Evolutionary conservation across 2,113 vertebrate species (phyloP), one percentile per base, ranked within the genome.

Genomic region (Okapia johnstoni): DNA sequence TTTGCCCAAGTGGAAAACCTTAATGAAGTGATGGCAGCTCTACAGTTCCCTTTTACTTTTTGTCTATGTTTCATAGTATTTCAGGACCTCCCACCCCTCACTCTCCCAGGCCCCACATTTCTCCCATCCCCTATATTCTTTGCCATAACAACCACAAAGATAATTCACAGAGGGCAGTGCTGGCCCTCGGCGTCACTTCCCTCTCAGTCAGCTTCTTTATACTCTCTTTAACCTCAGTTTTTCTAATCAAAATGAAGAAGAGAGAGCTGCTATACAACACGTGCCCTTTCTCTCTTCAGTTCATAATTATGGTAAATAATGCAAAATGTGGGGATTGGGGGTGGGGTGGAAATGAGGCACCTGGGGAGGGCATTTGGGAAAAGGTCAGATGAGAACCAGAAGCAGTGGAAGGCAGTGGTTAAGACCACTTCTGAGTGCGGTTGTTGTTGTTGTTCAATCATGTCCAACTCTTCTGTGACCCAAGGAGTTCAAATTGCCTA

Each of bases 121-220:
- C n/a, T 54, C 48, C 21, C 9, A 1, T 55, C 36, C 60, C 40
- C 16, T 30, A 5, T 5, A 46, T 15, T 9, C 23, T 66, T 46
- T 21, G 33, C 10, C 19, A 26, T 7, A 0, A 17, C 9, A 5
- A 11, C 54, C 2, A 14, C 19, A 25, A 30, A 73, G 40, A 14
- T 26, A 40, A 52, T 33, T 26, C 28, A 16, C 10, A 40, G 48
- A 40, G 3, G 52, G 3, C 7, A 36, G 2, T 5, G 10, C n/a
- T 40, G 36, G 40, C 25, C 3, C 3, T 1, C 0, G 0, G 0
- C 7, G 11, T 9, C 3, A 1, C 5, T 70, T 66, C 26, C 8
- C 5, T 66, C 26, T 10, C 61, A 30, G 33, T 19, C 30, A 16
- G 4, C 9, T 54, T 40, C 28, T 25, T 28, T 33, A 52, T 11